A percentile compares a stretch with the other conserved stretches of the same genome.
These are phyloP conservation scores for Apistogramma diplotaenia DNA, from an alignment of 2,113 vertebrate genomes.

Conservation along the genomic window DNA sequence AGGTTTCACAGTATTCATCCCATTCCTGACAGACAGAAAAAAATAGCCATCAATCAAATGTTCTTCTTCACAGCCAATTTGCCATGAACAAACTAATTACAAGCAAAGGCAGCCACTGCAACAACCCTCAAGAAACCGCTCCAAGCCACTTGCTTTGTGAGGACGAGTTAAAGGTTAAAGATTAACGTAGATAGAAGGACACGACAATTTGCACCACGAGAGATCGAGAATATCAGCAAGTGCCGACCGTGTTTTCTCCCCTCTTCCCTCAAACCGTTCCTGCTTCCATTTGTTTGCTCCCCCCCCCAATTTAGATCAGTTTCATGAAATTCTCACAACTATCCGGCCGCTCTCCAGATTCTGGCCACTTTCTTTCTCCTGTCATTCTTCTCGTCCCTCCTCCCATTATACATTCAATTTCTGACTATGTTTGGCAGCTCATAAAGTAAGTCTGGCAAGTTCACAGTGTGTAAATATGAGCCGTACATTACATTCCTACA, in stretches of 20 bases:
- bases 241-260: background rate
- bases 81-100: background rate
- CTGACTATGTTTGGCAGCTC: background rate
- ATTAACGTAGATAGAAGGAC: background rate
- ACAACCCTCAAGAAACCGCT: background rate
- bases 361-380: background rate
- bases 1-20: background rate
- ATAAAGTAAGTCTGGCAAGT: background rate
- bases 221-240: background rate
- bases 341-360: background rate
- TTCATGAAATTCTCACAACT: background rate
- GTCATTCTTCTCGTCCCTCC: constrained; percentile 1
- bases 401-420: background rate
- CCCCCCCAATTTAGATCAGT: background rate
- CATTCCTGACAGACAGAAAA: background rate
- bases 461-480: background rate
- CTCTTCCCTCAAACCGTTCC: background rate
- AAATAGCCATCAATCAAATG: background rate
- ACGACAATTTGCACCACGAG: background rate
- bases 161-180: background rate
- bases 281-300: background rate
- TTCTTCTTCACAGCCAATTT: background rate
- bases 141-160: background rate
- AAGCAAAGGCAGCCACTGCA: background rate
- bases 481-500: constrained; percentile 45